Conservation (phyloP, 2,113 vertebrate species). For the Reinhardtius hippoglossoides region DNA sequence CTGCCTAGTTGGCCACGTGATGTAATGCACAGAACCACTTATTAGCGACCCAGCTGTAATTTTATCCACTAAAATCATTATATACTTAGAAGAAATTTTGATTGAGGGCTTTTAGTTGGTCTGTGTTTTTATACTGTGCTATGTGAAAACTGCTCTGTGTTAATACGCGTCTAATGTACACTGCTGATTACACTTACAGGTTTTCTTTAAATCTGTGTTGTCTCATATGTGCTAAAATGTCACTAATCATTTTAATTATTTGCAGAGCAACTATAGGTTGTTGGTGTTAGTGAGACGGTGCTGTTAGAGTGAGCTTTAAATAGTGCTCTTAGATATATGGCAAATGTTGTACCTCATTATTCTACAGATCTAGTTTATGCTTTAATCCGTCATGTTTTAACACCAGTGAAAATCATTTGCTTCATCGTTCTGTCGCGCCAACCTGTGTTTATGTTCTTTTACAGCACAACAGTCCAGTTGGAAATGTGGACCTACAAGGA, state of each 20-base stretch:
- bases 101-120: background rate
- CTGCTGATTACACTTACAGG: background rate
- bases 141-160: background rate
- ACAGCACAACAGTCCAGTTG: conserved; percentile 95
- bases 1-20: background rate
- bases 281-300: too few relatives aligned
- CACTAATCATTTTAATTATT: background rate
- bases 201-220: background rate
- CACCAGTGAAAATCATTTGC: background rate
- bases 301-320: background rate
- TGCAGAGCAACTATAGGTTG: background rate
- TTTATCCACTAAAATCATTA: background rate
- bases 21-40: background rate
- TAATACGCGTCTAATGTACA: background rate
- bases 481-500: conserved; percentile 93
- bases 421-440: background rate
- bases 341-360: background rate
- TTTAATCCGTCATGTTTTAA: background rate
- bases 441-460: conserved; percentile 17
- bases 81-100: background rate
- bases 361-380: background rate
- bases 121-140: background rate
- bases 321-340: background rate
- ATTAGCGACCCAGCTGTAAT: background rate
- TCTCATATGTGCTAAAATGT: background rate